Base-by-base conservation (phyloP, 2,797 vertebrate genomes). In the Crenuchus spilurus region DNA sequence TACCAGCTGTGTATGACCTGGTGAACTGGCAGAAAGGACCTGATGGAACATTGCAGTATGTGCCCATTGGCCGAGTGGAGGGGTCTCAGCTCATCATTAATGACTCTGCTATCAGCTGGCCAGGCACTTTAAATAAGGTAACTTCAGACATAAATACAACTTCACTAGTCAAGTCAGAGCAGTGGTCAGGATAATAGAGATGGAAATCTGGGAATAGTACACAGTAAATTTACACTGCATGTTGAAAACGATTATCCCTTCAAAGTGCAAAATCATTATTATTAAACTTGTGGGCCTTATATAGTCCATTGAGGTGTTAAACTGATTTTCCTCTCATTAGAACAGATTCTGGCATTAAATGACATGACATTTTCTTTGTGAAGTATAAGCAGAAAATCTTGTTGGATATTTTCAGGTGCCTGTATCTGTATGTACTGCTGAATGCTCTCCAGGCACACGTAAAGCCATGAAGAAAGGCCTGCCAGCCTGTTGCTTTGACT, bases 1-100 rank as follows among this genome's bases (percentile, higher is more conserved):
- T 84, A 64, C 84, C 79, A 57, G 88, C 89, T 3, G 90, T 89
- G 28, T 94, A 94, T 11, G 91, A 93, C 78, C 78, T 94, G 20
- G 84, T 94, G 26, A 94, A 92, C 82, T 93, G 91, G 92, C 90
- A 92, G 79, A 86, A 52, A 2, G 80, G 39, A 8, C 20, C 84
- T 2, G 70, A 81, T 0, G 90, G 89, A 0, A 26, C 68, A 4
- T 77, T 88, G 4, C 81, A 75, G 37, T 80, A 88, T 2, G 83
- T 84, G 33, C 68, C 83, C 16, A 82, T 93, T 0, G 92, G 93
- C 18, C 78, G 31, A 2, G 85, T 93, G 52, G 83, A 92, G 4
- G 90, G 87, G 0, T 86, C 81, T 42, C 76, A 92, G 13, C 73
- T 93, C 22, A 31, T 75, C 2, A 70, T 93, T 7, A 87, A 91